phyloP scores from a whole-genome alignment of 2,113 vertebrate genomes.

The Antechinus stuartii region DNA sequence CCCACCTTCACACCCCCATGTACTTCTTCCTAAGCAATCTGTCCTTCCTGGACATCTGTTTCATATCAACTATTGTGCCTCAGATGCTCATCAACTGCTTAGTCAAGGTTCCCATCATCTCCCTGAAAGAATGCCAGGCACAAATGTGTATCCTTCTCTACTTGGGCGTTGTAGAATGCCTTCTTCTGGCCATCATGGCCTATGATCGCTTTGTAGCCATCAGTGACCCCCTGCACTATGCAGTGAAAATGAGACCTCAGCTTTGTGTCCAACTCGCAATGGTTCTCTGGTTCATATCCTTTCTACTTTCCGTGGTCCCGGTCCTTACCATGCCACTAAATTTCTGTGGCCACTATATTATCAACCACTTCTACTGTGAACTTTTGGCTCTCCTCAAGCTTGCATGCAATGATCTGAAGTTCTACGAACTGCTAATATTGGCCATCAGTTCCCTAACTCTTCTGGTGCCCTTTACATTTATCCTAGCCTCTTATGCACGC shows the following conservation, averaged over 20 bases:
- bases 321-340: slow-evolving; percentile 23
- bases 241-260: not conserved
- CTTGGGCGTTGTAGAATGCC: slow-evolving; percentile 27
- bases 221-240: slow-evolving; percentile 20
- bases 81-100: slow-evolving; percentile 50
- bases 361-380: slow-evolving; percentile 41
- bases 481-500: not conserved
- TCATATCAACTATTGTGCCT: not conserved
- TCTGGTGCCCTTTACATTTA: not conserved
- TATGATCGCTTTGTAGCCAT: not conserved
- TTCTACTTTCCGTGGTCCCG: not conserved
- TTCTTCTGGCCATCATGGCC: slow-evolving; percentile 43
- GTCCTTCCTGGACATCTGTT: slow-evolving; percentile 43
- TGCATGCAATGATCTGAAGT: slow-evolving; percentile 32
- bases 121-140: not conserved
- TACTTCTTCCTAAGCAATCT: slow-evolving; percentile 52
- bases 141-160: slow-evolving; percentile 19
- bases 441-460: not conserved
- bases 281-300: not conserved
- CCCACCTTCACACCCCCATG: not conserved
- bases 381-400: slow-evolving; percentile 14
- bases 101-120: not conserved
- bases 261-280: not conserved
- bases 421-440: not conserved
- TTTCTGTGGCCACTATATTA: slow-evolving; percentile 33